Conservation (phyloP, 2,113 vertebrate species). For the Pteruthius melanotis region DNA sequence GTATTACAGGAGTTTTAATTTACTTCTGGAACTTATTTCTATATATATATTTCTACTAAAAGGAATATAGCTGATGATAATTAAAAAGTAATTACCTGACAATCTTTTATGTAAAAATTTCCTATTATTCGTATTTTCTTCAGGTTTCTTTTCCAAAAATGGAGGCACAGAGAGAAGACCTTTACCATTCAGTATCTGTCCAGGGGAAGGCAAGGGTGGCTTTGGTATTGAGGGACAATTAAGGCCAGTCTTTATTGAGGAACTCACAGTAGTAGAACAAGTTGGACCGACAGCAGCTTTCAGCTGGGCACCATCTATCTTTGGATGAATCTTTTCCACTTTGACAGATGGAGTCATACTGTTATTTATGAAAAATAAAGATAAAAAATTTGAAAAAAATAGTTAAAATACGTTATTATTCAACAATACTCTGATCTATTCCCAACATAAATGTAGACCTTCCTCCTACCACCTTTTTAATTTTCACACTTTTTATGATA, state of each 20-base stretch:
- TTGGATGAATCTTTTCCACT: slow-evolving; percentile 94
- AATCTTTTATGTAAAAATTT: slow-evolving; percentile 93
- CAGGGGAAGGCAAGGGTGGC: slow-evolving; percentile 92
- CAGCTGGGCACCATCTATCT: slow-evolving; percentile 86
- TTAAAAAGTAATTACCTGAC: slow-evolving; percentile 78
- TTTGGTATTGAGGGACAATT: slow-evolving; percentile 99
- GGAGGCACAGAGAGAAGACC: slow-evolving; percentile 85
- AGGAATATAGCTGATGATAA: background rate
- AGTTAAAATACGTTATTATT: background rate
- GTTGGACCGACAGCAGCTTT: slow-evolving; percentile 84
- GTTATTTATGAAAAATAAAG: slow-evolving; percentile 51
- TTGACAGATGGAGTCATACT: slow-evolving; percentile 91
- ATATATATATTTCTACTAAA: background rate
- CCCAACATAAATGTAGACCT: background rate
- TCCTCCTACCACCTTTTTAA: background rate
- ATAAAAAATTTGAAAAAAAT: background rate
- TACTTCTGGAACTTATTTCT: background rate
- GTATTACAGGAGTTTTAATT: background rate
- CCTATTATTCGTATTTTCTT: slow-evolving; percentile 89
- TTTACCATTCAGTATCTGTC: slow-evolving; percentile 97
- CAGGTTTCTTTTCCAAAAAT: slow-evolving; percentile 90
- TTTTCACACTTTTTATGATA: background rate
- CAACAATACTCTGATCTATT: background rate
- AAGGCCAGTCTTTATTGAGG: slow-evolving; percentile 97
- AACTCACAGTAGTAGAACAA: slow-evolving; percentile 95